Base-by-base conservation (phyloP, 2,113 vertebrate genomes). In the Oncorhynchus clarkii region DNA sequence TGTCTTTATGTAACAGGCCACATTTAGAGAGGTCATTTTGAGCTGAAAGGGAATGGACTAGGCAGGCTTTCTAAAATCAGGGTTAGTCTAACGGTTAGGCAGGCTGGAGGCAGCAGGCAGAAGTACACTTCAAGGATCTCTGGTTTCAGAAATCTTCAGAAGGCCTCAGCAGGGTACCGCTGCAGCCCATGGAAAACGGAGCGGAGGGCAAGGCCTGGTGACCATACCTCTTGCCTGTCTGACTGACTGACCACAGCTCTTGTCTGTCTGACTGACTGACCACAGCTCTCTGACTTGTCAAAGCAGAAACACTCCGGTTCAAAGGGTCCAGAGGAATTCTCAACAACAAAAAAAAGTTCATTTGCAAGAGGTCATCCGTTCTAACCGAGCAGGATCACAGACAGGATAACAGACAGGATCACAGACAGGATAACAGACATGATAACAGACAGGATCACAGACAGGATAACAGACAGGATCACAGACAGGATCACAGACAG, bases 111-210 rank as follows among this genome's bases (percentile, higher is more conserved):
- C 9, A 45, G 39, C 92, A 93, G 84, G 87, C 93, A 93, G 93
- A 96, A 95, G 82, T 95, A 96, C 96, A 99, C 96, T 96, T 99
- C 96, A 99, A 98, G 95, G 93, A 90, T 98, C 96, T 99, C 96
- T 94, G 86, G 93, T 99, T 99, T 97, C 98, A 98, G 93, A 45
- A 45, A 45, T 9, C 39, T 45, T 45, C 9, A 45, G 39, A 91
- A 90, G 89, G 92, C 94, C 96, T 90, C 97, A 99, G 97, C 96
- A 96, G 97, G 97, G 92, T 94, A 91, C 87, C 91, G 92, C 93
- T 88, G 87, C 85, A 92, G 91, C 92, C 90, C 90, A 87, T 82
- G 92, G 86, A 88, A 9, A 92, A 88, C 88, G 89, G 77, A 88
- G 78, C 6, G 88, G 88, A 77, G 91, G 94, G 94, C 93, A 92